Base-by-base conservation (phyloP, 2,113 vertebrate species). In the Oriolus oriolus region DNA sequence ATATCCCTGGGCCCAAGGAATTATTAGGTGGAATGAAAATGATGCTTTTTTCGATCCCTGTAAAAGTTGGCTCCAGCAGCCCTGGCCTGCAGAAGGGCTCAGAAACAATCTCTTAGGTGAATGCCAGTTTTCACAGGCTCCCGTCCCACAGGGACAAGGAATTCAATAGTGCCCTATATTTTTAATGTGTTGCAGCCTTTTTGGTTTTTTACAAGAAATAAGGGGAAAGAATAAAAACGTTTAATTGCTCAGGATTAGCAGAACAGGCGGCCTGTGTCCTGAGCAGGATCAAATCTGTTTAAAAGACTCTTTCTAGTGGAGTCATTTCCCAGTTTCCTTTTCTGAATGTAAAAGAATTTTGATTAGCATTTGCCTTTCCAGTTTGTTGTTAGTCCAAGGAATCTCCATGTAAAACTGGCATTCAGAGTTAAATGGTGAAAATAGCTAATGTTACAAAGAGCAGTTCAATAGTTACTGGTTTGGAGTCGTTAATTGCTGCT, bases 91-190 rank as follows among this genome's bases (percentile, higher is more conserved):
- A 89, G 73, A 64, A 94, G 56, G 92, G 9, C 57, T 95, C 93
- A 75, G 14, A 85, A 95, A 65, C 80, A 87, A 54, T 74, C 86
- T 85, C 73, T 13, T 83, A 85, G 90, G 78, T 96, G 88, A 78
- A 96, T 95, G 82, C 93, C 88, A 95, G 65, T 95, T 97, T 79
- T 97, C 94, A 95, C 96, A 94, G 93, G 92, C 96, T 96, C 81
- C 93, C 60, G 24, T 87, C 94, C 33, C 92, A 56, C 66, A 11
- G 92, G 94, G 96, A 90, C 35, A 15, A 47, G 69, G 44, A 91
- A 90, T 93, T 95, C 96, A 93, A 79, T 94, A 92, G 77, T 89
- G 50, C 95, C 69, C 88, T 92, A 47, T 91, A 39, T 70, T 88
- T 89, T 86, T 94, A 86, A 91, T 93, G 73, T 42, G 35, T 73